Evolutionary conservation across 2,888 invertebrate species (phyloP).

Genomic region (Cephus pygmeus): DNA sequence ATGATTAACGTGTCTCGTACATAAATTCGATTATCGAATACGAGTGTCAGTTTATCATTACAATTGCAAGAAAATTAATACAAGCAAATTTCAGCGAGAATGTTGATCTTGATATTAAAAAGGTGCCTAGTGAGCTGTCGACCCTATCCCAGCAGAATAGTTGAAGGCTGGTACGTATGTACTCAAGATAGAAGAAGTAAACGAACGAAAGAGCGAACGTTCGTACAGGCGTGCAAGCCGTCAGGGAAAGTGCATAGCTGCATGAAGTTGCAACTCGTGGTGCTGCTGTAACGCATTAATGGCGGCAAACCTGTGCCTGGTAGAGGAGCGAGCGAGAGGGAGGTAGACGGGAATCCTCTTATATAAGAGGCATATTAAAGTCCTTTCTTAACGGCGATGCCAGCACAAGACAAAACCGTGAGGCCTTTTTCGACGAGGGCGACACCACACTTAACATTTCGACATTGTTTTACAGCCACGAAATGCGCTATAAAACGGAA

Average conservation of each 20-base stretch:
- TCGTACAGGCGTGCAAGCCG: neutral
- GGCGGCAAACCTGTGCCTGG: conserved; percentile 16
- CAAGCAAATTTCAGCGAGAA: neutral
- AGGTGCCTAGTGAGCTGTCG: neutral
- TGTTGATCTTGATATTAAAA: neutral
- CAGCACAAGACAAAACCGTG: neutral
- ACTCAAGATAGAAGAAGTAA: neutral
- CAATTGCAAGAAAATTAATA: neutral
- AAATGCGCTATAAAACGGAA: neutral
- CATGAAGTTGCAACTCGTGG: conserved; percentile 41
- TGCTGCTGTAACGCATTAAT: conserved; percentile 46
- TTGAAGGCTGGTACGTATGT: neutral
- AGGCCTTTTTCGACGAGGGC: neutral
- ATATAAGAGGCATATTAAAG: conserved; percentile 43
- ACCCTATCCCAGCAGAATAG: neutral
- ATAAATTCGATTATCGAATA: neutral
- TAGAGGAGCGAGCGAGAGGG: conserved; percentile 11
- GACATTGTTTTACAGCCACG: neutral
- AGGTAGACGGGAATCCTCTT: conserved; percentile 42
- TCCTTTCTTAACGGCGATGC: conserved; percentile 32
- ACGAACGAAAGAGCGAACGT: neutral
- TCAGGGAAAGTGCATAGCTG: conserved; percentile 50
- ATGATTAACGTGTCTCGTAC: too few species aligned
- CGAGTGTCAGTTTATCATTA: neutral
- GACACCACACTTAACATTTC: neutral